Percentiles rank a stretch among this genome's conserved stretches.
phyloP scores from a whole-genome alignment of 2,888 invertebrate species.

The Lissocephala sabroskyi region DNA sequence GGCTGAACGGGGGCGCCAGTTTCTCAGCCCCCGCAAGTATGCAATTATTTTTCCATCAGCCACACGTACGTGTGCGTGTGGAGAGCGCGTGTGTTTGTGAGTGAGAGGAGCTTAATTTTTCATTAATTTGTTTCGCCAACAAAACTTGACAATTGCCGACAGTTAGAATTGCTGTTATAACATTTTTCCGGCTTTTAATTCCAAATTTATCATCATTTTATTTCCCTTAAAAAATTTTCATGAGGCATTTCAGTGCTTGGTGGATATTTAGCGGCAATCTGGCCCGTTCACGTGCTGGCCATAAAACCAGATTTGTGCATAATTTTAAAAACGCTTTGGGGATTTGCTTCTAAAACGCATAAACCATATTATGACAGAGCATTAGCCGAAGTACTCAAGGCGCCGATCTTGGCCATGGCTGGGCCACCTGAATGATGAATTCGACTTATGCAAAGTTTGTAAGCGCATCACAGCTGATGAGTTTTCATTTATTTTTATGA shows the following conservation, averaged over 20 bases:
- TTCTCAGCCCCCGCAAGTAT: neutral
- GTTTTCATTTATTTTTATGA: too few relatives aligned
- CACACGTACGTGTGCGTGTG: too few relatives aligned
- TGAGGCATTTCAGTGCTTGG: neutral
- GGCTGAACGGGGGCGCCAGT: neutral
- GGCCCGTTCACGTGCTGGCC: conserved; percentile 10
- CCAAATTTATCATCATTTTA: conserved; percentile 48
- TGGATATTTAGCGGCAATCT: neutral
- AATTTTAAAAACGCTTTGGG: conserved; percentile 32
- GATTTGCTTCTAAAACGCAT: conserved; percentile 14
- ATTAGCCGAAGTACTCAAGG: conserved; percentile 23
- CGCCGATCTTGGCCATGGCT: neutral
- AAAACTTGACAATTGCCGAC: too few relatives aligned
- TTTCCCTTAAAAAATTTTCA: conserved; percentile 17
- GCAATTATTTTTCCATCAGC: neutral
- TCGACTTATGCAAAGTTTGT: neutral
- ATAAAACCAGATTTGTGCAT: conserved; percentile 54
- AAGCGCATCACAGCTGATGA: too few relatives aligned
- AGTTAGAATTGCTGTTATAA: neutral
- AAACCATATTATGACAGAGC: conserved; percentile 17
- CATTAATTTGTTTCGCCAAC: too few relatives aligned
- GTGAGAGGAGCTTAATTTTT: too few relatives aligned
- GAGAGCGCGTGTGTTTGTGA: too few relatives aligned
- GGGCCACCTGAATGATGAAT: neutral
- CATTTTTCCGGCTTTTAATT: conserved; percentile 34